phyloP scores from a whole-genome alignment of 1,140 invertebrate species.

The Pogonus chalceus region DNA sequence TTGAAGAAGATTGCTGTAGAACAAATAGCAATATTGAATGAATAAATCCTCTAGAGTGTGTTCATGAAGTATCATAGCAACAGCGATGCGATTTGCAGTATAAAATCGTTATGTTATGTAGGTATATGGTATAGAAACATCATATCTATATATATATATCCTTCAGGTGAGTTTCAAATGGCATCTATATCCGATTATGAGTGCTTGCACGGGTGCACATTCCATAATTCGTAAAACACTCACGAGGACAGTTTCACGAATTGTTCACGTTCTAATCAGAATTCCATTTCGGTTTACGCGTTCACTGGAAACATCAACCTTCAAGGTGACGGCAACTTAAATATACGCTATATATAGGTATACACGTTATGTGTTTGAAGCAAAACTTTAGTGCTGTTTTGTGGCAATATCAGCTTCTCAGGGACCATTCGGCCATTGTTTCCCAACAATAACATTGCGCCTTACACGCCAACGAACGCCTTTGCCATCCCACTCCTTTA shows the following conservation, averaged over 20 bases:
- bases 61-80: too few species aligned
- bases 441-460: constrained; percentile 26
- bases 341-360: neutral
- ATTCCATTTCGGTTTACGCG: constrained; percentile 2
- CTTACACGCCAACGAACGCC: constrained; percentile 13
- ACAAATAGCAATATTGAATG: too few species aligned
- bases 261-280: constrained; percentile 6
- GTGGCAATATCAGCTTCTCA: constrained; percentile 26
- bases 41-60: too few species aligned
- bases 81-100: too few species aligned
- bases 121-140: too few species aligned
- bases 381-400: constrained; percentile 30
- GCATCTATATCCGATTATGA: too few species aligned
- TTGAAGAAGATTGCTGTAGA: too few species aligned
- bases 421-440: constrained; percentile 27
- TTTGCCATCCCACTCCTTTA: neutral
- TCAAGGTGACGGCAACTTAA: neutral
- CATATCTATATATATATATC: too few species aligned
- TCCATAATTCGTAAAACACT: constrained; percentile 5
- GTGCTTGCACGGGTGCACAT: neutral
- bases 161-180: too few species aligned
- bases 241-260: constrained; percentile 4
- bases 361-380: constrained; percentile 16
- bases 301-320: neutral
- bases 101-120: too few species aligned